Percentiles rank a stretch among this genome's conserved stretches.
Evolutionary conservation across 1,140 invertebrate species (phyloP).

Genomic region (Drepana arcuata): DNA sequence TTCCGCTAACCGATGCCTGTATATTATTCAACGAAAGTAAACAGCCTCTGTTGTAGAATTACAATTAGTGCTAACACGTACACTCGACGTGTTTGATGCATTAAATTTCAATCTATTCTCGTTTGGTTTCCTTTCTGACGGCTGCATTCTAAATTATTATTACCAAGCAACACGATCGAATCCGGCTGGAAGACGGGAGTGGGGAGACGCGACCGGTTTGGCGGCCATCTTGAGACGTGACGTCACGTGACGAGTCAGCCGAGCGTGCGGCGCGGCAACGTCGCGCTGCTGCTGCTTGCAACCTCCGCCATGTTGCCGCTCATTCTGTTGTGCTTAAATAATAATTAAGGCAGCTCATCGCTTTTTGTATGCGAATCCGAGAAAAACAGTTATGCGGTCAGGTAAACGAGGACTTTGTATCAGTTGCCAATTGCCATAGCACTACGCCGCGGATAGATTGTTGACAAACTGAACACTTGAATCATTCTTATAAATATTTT

Average conservation of each 20-base stretch:
- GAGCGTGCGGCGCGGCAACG: slow-evolving; percentile 57
- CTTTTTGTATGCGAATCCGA: slow-evolving; percentile 34
- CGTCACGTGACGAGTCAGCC: slow-evolving; percentile 70
- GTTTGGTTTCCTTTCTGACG: slow-evolving; percentile 61
- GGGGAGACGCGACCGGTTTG: slow-evolving; percentile 50
- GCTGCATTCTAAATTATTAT: slow-evolving; percentile 65
- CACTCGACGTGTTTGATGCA: slow-evolving; percentile 50
- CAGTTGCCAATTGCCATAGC: background rate
- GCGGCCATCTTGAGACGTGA: slow-evolving; percentile 71
- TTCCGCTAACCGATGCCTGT: slow-evolving; percentile 40
- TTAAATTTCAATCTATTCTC: slow-evolving; percentile 69
- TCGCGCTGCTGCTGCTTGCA: slow-evolving; percentile 29
- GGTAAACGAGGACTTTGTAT: slow-evolving; percentile 27
- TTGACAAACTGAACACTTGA: too few species aligned
- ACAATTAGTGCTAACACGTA: slow-evolving; percentile 58
- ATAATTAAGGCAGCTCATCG: slow-evolving; percentile 30
- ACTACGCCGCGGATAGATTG: background rate
- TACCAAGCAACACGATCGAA: slow-evolving; percentile 51
- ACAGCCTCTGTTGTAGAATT: slow-evolving; percentile 61
- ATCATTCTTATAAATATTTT: background rate
- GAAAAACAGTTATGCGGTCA: slow-evolving; percentile 66
- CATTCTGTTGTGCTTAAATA: slow-evolving; percentile 58
- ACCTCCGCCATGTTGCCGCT: slow-evolving; percentile 40
- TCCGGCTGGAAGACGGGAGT: slow-evolving; percentile 55
- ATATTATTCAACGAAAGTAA: slow-evolving; percentile 66